Conservation (phyloP, 37 sponge, comb jelly and placozoan genomes). For the Haliclona indistincta region DNA sequence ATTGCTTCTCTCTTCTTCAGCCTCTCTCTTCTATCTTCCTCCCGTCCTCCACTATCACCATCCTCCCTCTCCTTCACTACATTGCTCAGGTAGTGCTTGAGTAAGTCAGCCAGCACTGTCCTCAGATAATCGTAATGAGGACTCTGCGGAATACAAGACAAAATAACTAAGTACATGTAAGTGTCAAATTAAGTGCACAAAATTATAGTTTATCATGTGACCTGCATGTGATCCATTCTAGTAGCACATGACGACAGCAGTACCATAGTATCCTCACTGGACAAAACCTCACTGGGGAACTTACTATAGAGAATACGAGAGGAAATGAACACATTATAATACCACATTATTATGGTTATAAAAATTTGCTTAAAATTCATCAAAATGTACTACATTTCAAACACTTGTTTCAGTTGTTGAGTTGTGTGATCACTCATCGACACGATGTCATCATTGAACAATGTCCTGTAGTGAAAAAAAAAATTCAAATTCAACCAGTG, state of each 20-base stretch:
- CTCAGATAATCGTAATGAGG: conserved; percentile 62
- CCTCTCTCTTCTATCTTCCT: no score
- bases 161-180: no score
- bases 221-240: conserved; percentile 79
- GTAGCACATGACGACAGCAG: conserved; percentile 52
- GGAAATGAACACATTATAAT: no score
- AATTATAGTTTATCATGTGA: no score
- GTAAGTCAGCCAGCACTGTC: conserved; percentile 1
- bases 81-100: conserved; percentile 59
- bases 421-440: conserved; percentile 5
- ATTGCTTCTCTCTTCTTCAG: no score
- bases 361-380: no score
- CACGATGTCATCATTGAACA: conserved; percentile 55
- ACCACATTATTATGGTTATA: no score
- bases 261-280: conserved; percentile 43
- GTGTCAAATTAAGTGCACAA: no score
- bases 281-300: conserved; percentile 56
- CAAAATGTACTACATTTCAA: conserved; percentile 27
- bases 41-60: no score
- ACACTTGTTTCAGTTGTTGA: conserved; percentile 20
- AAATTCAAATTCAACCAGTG: background rate
- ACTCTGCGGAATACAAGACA: background rate
- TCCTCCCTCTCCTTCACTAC: no score
- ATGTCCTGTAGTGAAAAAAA: conserved; percentile 29
- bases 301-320: conserved; percentile 32